Percentiles rank a stretch among this genome's conserved stretches.
These are phyloP conservation scores for Exephanes ischioxanthus DNA, from an alignment of 2,888 invertebrate genomes.

Conservation along the genomic window DNA sequence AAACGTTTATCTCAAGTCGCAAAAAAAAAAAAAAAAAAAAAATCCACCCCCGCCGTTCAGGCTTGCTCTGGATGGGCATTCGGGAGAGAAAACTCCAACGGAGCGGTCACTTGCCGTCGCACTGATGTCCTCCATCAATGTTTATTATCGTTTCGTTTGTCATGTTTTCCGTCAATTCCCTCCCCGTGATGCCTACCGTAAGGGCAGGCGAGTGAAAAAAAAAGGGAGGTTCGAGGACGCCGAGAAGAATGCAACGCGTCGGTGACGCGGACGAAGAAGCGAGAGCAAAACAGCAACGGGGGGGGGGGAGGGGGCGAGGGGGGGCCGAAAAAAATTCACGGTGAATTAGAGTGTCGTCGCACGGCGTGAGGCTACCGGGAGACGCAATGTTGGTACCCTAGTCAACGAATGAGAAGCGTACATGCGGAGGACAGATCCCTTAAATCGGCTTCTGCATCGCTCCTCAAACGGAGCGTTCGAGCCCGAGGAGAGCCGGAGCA, in stretches of 20 bases:
- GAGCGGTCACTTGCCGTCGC: constrained; percentile 13
- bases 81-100: neutral
- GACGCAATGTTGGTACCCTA: constrained; percentile 49
- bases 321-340: constrained; percentile 56
- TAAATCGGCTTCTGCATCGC: constrained; percentile 40
- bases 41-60: neutral
- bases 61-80: neutral
- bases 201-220: constrained; percentile 59
- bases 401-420: constrained; percentile 25
- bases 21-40: neutral
- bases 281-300: constrained; percentile 35
- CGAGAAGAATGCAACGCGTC: neutral
- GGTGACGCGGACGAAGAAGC: constrained; percentile 12
- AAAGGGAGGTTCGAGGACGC: constrained; percentile 39
- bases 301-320: too few relatives aligned
- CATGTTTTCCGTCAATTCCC: constrained; percentile 64
- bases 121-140: constrained; percentile 73
- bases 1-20: too few relatives aligned
- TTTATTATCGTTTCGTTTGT: constrained; percentile 78
- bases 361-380: constrained; percentile 22
- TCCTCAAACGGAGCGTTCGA: constrained; percentile 11
- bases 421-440: constrained; percentile 40
- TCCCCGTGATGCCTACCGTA: constrained; percentile 22
- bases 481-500: constrained; percentile 25
- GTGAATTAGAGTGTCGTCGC: constrained; percentile 48